phyloP scores from a whole-genome alignment of 2,113 vertebrate species.

The Pseudorhombus dupliciocellatus region DNA sequence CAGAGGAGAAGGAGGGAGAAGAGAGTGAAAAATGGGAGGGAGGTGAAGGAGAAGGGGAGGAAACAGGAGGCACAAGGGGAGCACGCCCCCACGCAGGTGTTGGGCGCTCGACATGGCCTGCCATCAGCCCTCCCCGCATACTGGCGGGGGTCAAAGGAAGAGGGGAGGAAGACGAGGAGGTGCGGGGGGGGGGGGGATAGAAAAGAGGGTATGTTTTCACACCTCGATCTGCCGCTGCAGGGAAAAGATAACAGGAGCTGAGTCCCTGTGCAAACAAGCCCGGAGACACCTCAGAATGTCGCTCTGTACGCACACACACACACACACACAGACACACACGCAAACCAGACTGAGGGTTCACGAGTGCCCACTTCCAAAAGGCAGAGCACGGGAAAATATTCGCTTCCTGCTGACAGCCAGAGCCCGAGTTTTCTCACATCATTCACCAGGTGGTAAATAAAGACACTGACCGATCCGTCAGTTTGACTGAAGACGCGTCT shows the following conservation, averaged over 20 bases:
- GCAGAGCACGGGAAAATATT: conserved; percentile 56
- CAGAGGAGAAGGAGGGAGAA: conserved; percentile 24
- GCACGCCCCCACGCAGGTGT: conserved; percentile 72
- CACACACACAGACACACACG: conserved; percentile 15
- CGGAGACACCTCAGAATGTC: conserved; percentile 54
- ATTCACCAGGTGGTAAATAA: conserved; percentile 59
- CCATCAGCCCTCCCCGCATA: conserved; percentile 60
- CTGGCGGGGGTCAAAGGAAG: conserved; percentile 72
- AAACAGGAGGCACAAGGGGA: conserved; percentile 27
- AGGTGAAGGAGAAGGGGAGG: conserved; percentile 15
- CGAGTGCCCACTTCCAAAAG: conserved; percentile 38
- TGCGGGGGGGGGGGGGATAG: conserved; percentile 4
- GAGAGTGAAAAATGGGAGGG: conserved; percentile 48
- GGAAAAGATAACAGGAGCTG: conserved; percentile 72
- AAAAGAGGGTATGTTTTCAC: conserved; percentile 62
- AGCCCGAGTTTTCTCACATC: conserved; percentile 63
- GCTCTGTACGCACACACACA: conserved; percentile 11
- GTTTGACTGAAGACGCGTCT: conserved; percentile 33
- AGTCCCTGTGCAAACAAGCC: conserved; percentile 78
- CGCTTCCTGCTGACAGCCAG: conserved; percentile 64
- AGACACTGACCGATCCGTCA: conserved; percentile 58
- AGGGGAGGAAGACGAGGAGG: conserved; percentile 23
- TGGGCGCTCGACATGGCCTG: conserved; percentile 49
- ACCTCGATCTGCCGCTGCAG: conserved; percentile 65
- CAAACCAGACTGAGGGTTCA: conserved; percentile 35